A percentile compares a stretch with the other conserved stretches of the same genome.
Evolutionary conservation across 2,113 vertebrate genomes (phyloP).

Genomic region (Chitala chitala): DNA sequence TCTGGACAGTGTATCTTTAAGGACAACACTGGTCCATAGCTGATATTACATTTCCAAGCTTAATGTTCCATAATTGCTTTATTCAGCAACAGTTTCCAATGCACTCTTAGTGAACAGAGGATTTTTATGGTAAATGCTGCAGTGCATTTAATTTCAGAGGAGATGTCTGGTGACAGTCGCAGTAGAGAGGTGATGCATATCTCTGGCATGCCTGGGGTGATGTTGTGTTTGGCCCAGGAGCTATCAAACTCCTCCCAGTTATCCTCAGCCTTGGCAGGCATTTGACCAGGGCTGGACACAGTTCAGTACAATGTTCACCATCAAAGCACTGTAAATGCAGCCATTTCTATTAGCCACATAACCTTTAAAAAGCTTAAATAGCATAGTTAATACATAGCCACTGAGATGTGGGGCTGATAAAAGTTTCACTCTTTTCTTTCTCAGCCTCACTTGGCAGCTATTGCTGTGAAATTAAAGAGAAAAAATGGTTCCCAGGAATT

Average conservation of each 20-base stretch:
- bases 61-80: constrained; percentile 25
- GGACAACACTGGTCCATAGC: constrained; percentile 13
- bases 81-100: constrained; percentile 23
- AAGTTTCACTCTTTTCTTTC: not conserved
- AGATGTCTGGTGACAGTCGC: not conserved
- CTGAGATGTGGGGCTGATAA: constrained; percentile 23
- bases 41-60: constrained; percentile 18
- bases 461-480: not conserved
- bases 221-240: not conserved
- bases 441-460: constrained; percentile 19
- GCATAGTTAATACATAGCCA: constrained; percentile 21
- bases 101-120: constrained; percentile 5
- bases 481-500: constrained; percentile 8
- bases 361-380: constrained; percentile 22
- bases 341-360: constrained; percentile 11
- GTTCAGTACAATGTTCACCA: not conserved
- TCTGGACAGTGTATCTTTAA: not conserved
- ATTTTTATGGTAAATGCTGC: constrained; percentile 14
- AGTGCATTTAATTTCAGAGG: not conserved
- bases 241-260: constrained; percentile 11
- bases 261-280: not conserved
- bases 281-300: too few species aligned
- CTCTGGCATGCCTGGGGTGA: not conserved
- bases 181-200: not conserved
- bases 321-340: not conserved